phyloP scores from a whole-genome alignment of 1,140 invertebrate species.

The Ctenoplectra terminalis region DNA sequence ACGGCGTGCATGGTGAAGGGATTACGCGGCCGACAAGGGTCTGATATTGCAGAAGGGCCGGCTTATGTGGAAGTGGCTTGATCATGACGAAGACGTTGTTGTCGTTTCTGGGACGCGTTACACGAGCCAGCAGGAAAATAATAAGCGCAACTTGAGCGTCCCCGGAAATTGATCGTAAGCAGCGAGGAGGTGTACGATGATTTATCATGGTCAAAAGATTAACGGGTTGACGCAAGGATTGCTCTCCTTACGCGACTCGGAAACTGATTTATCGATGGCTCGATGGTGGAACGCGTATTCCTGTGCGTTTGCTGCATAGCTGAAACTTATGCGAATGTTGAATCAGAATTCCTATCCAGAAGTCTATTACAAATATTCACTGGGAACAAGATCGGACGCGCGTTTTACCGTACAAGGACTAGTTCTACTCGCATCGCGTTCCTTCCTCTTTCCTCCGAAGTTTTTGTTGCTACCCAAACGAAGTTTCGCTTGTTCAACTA shows the following conservation, averaged over 20 bases:
- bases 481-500: background rate
- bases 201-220: constrained; percentile 29
- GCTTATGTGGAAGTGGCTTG: background rate
- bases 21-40: constrained; percentile 27
- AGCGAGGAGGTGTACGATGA: background rate
- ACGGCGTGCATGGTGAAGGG: constrained; percentile 1
- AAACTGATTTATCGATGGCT: constrained; percentile 32
- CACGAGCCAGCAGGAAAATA: constrained; percentile 9
- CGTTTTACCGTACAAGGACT: too few relatives aligned
- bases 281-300: background rate
- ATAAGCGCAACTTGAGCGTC: constrained; percentile 31
- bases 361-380: too few relatives aligned
- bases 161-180: constrained; percentile 38
- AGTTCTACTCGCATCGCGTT: too few relatives aligned
- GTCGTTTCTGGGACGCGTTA: constrained; percentile 22
- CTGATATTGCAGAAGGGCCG: constrained; percentile 38
- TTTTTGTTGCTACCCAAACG: background rate
- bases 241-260: constrained; percentile 13
- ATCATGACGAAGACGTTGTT: constrained; percentile 43
- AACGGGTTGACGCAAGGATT: constrained; percentile 15
- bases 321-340: background rate
- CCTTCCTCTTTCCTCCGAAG: too few relatives aligned
- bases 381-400: too few relatives aligned
- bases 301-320: background rate
- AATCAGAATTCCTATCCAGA: too few relatives aligned